Evolutionary conservation across 2,113 vertebrate species (phyloP).

Genomic region (Malurus alboscapulatus): DNA sequence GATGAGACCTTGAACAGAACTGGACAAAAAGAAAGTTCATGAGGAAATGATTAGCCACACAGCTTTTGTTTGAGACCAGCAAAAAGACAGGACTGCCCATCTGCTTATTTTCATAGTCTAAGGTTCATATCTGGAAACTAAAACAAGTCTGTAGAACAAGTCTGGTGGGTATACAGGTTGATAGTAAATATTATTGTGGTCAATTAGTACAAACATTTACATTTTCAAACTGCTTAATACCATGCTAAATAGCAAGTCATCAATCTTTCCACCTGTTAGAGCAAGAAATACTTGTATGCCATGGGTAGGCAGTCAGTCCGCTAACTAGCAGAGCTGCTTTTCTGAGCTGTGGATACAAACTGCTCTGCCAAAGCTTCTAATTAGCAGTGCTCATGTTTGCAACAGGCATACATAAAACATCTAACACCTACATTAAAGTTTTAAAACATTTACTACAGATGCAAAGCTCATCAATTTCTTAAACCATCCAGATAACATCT

Average conservation of each 20-base stretch:
- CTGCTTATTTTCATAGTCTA: not conserved
- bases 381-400: not conserved
- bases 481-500: not conserved
- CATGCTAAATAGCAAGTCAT: not conserved
- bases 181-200: not conserved
- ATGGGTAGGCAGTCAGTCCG: not conserved
- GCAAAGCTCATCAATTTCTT: constrained; percentile 6
- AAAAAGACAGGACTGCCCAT: not conserved
- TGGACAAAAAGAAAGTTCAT: not conserved
- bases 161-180: not conserved
- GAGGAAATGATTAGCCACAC: not conserved
- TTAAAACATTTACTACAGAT: not conserved
- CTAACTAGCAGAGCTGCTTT: not conserved
- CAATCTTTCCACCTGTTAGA: not conserved
- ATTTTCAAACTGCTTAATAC: not conserved
- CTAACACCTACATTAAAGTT: not conserved
- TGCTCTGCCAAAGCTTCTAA: not conserved
- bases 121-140: not conserved
- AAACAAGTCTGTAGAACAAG: not conserved
- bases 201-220: not conserved
- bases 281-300: not conserved
- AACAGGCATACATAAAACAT: constrained; percentile 2
- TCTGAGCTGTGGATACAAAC: not conserved
- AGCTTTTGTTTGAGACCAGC: not conserved
- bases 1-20: not conserved